Evolutionary conservation across 2,888 invertebrate genomes (phyloP).

Genomic region (Lepidochitona cinerea): DNA sequence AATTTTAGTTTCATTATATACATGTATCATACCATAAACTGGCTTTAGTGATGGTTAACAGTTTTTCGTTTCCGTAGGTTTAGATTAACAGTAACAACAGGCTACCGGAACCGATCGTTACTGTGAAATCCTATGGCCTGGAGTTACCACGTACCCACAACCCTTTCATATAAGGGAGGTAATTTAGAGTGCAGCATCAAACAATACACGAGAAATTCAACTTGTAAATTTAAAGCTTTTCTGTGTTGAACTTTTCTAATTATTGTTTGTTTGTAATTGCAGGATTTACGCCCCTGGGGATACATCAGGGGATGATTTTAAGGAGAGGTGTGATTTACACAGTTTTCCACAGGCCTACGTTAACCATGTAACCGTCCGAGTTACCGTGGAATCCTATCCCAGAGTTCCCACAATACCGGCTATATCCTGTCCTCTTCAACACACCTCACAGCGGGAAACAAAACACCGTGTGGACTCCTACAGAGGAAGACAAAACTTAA

Average conservation of each 20-base stretch:
- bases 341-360: conserved; percentile 59
- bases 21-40: too few relatives aligned
- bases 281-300: conserved; percentile 79
- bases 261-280: conserved; percentile 24
- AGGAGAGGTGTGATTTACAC: conserved; percentile 60
- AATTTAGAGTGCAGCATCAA: background rate
- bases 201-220: background rate
- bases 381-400: conserved; percentile 78
- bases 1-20: too few relatives aligned
- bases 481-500: background rate
- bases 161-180: too few relatives aligned
- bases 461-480: background rate
- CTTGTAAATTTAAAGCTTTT: background rate
- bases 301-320: conserved; percentile 75
- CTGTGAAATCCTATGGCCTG: too few relatives aligned
- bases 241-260: background rate
- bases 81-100: background rate
- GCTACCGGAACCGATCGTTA: too few relatives aligned
- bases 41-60: background rate
- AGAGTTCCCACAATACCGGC: conserved; percentile 81
- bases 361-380: conserved; percentile 71
- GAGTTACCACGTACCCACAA: too few relatives aligned
- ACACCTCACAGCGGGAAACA: background rate
- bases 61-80: background rate
- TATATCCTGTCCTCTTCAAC: background rate